Evolutionary conservation across 2,113 vertebrate genomes (phyloP), one percentile per base, ranked within the genome.

Genomic region (Prionailurus bengalensis): DNA sequence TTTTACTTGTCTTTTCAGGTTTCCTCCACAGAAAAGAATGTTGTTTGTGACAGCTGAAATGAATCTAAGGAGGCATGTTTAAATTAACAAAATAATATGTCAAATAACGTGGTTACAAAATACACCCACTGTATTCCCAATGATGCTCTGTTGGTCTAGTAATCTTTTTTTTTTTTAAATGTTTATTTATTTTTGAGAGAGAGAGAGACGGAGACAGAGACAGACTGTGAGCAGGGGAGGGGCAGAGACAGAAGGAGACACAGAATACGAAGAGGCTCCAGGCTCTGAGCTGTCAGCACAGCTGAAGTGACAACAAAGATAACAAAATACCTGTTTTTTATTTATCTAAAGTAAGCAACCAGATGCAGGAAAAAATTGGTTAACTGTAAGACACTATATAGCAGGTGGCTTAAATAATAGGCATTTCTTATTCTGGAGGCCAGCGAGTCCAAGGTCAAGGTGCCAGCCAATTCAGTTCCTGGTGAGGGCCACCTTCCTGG

Each of bases 291-390:
- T 23, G 21, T 23, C 58, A 61, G 58, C 58, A 9, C 58, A 61
- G 21, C 81, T 73, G 55, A 79, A 4, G 36, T 53, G 71, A 95
- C 14, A 74, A 68, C 7, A 68, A 90, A 92, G 36, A 68, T 63
- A 74, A 7, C 29, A 89, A 96, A 91, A 96, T 33, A 95, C 7
- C 39, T 87, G 48, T 51, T 53, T 61, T 48, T 31, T 55, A 85
- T 29, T 95, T 90, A 33, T 83, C 29, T 80, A 17, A 94, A 83
- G 51, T 27, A 92, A 87, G 39, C 19, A 84, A 76, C 13, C 21
- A 87, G 21, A 70, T 27, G 76, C 0, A 96, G n/a, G 51, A 78
- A 84, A 84, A 70, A 5, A 5, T 48, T 8, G 11, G 63, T 58
- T 84, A 11, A 11, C 23, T 36, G 58, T 27, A 39, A 58, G 66